A percentile compares a stretch with the other conserved stretches of the same genome.
Conservation (phyloP, 2,797 vertebrate genomes). For the Sarcophilus harrisii region DNA sequence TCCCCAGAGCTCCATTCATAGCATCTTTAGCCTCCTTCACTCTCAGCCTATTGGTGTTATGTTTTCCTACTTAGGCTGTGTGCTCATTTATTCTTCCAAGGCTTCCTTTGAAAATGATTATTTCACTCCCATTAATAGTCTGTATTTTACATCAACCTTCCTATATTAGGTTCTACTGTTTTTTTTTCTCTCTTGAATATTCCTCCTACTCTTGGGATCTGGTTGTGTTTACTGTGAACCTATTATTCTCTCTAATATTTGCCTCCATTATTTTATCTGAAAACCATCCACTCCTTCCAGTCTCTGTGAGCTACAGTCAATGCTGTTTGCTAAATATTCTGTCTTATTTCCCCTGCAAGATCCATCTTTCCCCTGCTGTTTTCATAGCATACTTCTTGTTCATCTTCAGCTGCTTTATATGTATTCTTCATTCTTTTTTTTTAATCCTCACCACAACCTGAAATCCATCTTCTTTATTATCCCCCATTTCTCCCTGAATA, state of each 20-base stretch:
- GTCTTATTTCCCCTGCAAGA: neutral
- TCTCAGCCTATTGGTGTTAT: neutral
- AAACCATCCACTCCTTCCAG: neutral
- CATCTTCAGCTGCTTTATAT: neutral
- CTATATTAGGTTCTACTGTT: neutral
- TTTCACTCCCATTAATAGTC: neutral
- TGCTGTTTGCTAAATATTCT: neutral
- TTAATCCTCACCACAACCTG: neutral
- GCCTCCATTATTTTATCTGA: neutral
- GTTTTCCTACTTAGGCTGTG: neutral
- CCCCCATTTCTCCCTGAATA: neutral
- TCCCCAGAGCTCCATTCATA: neutral
- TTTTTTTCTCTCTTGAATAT: neutral
- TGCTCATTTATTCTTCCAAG: neutral
- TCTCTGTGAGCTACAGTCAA: neutral
- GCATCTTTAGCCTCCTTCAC: neutral
- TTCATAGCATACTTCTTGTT: neutral
- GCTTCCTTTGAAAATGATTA: neutral
- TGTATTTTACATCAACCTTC: neutral
- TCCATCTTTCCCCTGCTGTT: neutral
- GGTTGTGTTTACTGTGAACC: neutral
- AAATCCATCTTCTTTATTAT: slow-evolving; percentile 9
- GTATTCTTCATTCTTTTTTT: neutral
- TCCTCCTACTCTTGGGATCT: neutral
- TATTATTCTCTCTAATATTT: neutral